Evolutionary conservation across 2,888 invertebrate genomes (phyloP).

Genomic region (Bellardia pandia): DNA sequence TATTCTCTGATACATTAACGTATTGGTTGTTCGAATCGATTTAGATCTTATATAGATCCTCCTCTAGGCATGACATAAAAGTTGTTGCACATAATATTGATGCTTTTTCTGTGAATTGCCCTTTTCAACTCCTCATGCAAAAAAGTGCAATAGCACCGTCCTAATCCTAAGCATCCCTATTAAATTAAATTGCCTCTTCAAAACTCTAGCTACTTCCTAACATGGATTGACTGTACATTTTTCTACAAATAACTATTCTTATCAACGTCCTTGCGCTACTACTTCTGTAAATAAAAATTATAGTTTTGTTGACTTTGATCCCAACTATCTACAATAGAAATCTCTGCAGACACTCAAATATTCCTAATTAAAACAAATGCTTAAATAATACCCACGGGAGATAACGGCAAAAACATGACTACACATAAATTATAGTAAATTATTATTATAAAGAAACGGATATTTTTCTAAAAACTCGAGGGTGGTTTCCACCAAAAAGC

Average conservation of each 20-base stretch:
- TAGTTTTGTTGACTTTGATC: conserved; percentile 48
- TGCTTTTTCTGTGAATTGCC: no score
- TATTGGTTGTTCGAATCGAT: no score
- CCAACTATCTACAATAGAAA: background rate
- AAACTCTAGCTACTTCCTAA: background rate
- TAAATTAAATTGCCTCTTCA: no score
- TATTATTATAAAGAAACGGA: background rate
- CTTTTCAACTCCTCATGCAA: no score
- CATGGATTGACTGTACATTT: background rate
- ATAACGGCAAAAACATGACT: conserved; percentile 58
- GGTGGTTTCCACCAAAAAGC: conserved; percentile 2
- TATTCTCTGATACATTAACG: no score
- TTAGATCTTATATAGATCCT: no score
- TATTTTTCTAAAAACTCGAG: conserved; percentile 11
- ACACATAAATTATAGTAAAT: conserved; percentile 62
- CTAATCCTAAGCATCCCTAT: no score
- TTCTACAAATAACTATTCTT: background rate
- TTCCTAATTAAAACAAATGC: conserved; percentile 62
- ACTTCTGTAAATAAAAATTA: conserved; percentile 4
- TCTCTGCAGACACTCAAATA: conserved; percentile 9
- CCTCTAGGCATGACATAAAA: no score
- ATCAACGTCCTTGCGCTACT: background rate
- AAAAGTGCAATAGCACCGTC: no score
- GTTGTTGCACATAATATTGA: no score
- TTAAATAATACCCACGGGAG: conserved; percentile 51